These are phyloP conservation scores for Tragelaphus scriptus DNA, from an alignment of 2,113 vertebrate species.

Conservation along the genomic window DNA sequence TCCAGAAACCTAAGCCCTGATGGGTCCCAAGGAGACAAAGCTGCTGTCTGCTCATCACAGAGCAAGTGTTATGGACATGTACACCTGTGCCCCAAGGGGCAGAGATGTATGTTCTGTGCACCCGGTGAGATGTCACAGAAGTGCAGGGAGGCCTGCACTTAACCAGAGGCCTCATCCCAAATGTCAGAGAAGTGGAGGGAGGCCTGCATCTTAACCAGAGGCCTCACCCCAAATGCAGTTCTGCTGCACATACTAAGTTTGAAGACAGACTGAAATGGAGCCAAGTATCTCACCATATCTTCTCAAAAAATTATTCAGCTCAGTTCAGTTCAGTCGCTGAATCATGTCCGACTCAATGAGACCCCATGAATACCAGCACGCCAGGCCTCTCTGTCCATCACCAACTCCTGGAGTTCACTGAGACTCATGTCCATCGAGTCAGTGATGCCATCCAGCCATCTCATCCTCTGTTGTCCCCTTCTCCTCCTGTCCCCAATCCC, in stretches of 20 bases:
- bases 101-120: neutral
- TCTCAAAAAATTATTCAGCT: neutral
- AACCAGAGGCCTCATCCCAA: too few species aligned
- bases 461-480: too few species aligned
- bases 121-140: neutral
- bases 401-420: too few species aligned
- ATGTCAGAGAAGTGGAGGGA: neutral
- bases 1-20: neutral
- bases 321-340: too few species aligned
- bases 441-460: too few species aligned
- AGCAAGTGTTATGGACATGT: neutral
- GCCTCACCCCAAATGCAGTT: neutral
- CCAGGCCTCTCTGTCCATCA: too few species aligned
- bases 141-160: neutral
- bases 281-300: neutral
- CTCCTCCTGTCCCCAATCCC: too few species aligned
- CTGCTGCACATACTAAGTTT: neutral
- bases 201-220: too few species aligned
- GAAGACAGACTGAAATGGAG: neutral
- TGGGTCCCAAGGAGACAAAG: neutral
- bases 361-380: too few species aligned
- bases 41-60: neutral
- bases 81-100: neutral
- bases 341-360: too few species aligned
- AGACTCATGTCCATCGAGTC: too few species aligned